Base-by-base conservation (phyloP, 2,797 vertebrate species). In the Pterois miles region DNA sequence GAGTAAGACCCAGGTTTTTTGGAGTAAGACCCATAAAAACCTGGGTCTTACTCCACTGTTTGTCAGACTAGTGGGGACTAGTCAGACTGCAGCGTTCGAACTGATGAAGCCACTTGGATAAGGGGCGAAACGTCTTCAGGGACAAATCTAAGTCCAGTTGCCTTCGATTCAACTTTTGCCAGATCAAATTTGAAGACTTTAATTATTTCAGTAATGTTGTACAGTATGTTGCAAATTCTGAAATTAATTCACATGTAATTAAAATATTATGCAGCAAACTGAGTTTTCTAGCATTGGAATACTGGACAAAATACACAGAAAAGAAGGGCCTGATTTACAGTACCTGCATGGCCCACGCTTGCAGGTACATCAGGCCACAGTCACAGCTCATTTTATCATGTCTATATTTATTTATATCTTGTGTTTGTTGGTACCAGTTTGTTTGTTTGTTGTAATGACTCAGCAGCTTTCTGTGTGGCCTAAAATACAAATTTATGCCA, bases 391-490 rank as follows among this genome's bases (percentile, higher is more conserved):
- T 65, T 12, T 58, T 20, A 59, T 57, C 1, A 18, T 11, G 20
- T 57, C 70, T 22, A 50, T 50, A 33, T 48, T 27, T 9, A 29
- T 71, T 65, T n/a, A 31, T 50, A 20, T 53, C 12, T 29, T 38
- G 2, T 63, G 48, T 62, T 8, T 16, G 34, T 27, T 58, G 40
- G 38, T 48, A 5, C 68, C 20, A 13, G 34, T 46, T 46, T 46
- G 50, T 46, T 46, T 46, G 50, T 56, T 79, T 52, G 25, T 12
- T 18, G 14, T 11, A 34, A 27, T n/a, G 27, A 7, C 59, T 43
- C 23, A 20, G 60, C 78, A 59, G 34, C 25, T 52, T 65, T 68
- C 76, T 52, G 71, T 75, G 82, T 70, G 74, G 80, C 78, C 82
- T 43, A 1, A 80, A 78, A 76, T 43, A 46, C 25, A 65, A 72